Evolutionary conservation across 1,140 invertebrate species (phyloP), one percentile per base, ranked within the genome.

Genomic region (Aplysia californica): DNA sequence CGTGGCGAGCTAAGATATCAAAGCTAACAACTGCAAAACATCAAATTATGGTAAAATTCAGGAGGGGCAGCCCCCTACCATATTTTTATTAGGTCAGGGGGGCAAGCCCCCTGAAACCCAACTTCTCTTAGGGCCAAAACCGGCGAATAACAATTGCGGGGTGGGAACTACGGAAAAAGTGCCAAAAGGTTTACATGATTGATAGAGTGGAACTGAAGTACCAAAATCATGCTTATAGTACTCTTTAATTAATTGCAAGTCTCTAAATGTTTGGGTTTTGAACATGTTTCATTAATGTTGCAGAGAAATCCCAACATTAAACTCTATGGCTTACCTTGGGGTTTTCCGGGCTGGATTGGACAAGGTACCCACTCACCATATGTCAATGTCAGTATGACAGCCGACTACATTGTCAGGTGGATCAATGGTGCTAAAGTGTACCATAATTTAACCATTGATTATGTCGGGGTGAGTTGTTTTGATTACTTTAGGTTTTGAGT

Each of bases 291-390:
- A n/a, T n/a, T n/a, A n/a, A 44, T 64, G 29, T 82, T 85, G 5
- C 80, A 90, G 88, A 84, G 88, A 70, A 90, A 90, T 76, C 88
- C 88, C 26, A 66, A 84, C 29, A 89, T 90, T 61, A 82, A 83
- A 75, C 76, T 90, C 31, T 87, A 87, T 79, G 85, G 83, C 41
- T 68, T 90, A n/a, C 86, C 89, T 1, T 90, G 89, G 89, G 85
- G 85, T 15, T 90, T 88, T 65, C 89, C 89, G 38, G 87, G 86
- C 0, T 90, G 89, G 89, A 74, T 90, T 50, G 88, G 87, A 15
- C 79, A 80, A 36, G 85, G 85, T 31, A 82, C 78, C 6, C 39
- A 76, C 23, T 78, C 76, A 73, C 89, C 89, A 1, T 90, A 88
- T 73, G 55, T 23, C 6, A 82, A 85, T 56, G 80, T 82, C 1